Conservation (phyloP, 2,113 vertebrate genomes). For the Corythornis cristatus region DNA sequence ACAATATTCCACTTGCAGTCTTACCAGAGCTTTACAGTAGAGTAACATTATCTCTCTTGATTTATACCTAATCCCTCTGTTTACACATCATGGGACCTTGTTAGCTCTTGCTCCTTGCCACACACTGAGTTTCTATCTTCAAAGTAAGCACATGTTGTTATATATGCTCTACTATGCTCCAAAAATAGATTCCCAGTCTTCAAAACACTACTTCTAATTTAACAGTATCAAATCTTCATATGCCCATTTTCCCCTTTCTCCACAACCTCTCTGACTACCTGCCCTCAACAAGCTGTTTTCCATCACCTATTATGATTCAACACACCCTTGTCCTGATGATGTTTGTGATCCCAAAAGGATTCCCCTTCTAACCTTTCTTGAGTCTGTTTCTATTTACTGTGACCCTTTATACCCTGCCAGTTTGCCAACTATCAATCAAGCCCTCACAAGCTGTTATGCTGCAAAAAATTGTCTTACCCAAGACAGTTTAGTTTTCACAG, state of each 20-base stretch:
- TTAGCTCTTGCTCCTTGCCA: conserved; percentile 16
- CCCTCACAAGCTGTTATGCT: background rate
- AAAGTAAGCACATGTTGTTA: background rate
- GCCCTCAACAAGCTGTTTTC: background rate
- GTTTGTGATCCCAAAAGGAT: background rate
- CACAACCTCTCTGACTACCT: background rate
- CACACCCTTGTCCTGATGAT: background rate
- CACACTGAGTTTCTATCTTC: background rate
- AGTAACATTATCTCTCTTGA: conserved; percentile 22
- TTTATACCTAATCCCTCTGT: background rate
- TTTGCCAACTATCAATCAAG: background rate
- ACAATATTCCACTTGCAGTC: background rate
- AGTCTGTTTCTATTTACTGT: background rate
- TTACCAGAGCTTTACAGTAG: background rate
- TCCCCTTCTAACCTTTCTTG: background rate
- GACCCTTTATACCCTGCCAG: background rate
- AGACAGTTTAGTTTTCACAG: background rate
- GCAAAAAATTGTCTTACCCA: background rate
- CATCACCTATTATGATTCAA: background rate
- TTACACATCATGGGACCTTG: background rate
- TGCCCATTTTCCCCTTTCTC: background rate
- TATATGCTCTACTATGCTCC: background rate
- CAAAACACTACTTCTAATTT: background rate
- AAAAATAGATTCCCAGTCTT: background rate
- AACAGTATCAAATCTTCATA: background rate